A percentile compares a stretch with the other conserved stretches of the same genome.
phyloP scores from a whole-genome alignment of 1,140 invertebrate species.

The Drosophila parabipectinata region DNA sequence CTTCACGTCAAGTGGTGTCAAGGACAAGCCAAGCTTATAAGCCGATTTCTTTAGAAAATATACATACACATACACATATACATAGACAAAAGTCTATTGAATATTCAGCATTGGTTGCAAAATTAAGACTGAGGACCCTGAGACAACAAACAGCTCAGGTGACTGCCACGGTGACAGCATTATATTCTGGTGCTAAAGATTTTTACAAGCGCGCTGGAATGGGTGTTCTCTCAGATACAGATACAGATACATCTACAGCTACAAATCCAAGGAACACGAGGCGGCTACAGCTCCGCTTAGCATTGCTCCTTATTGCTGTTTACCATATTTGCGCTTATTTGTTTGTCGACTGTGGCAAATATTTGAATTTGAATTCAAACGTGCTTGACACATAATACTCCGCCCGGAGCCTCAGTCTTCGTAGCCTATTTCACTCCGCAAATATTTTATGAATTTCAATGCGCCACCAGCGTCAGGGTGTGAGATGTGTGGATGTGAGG shows the following conservation, averaged over 20 bases:
- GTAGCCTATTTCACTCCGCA: slow-evolving; percentile 75
- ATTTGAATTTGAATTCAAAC: slow-evolving; percentile 82
- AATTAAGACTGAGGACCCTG: slow-evolving; percentile 37
- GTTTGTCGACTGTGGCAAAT: slow-evolving; percentile 76
- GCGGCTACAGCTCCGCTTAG: slow-evolving; percentile 13
- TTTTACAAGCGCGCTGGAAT: slow-evolving; percentile 12
- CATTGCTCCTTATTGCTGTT: slow-evolving; percentile 71
- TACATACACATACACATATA: too few relatives aligned
- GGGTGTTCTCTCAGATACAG: background rate
- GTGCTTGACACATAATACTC: slow-evolving; percentile 79
- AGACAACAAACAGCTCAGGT: slow-evolving; percentile 45
- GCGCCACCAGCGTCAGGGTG: slow-evolving; percentile 47
- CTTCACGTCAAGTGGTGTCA: slow-evolving; percentile 13
- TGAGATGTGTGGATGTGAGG: background rate
- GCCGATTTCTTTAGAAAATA: slow-evolving; percentile 39
- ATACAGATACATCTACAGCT: slow-evolving; percentile 4
- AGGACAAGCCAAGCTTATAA: slow-evolving; percentile 33
- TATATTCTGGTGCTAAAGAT: slow-evolving; percentile 28
- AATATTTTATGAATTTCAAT: slow-evolving; percentile 82
- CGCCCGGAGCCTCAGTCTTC: slow-evolving; percentile 52
- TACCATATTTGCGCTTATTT: slow-evolving; percentile 80
- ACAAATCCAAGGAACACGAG: slow-evolving; percentile 26
- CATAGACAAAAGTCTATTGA: slow-evolving; percentile 16
- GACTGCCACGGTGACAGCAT: slow-evolving; percentile 48
- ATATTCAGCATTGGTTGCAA: slow-evolving; percentile 29